Conservation (phyloP, 2,888 invertebrate genomes). For the Morpho helenor region DNA sequence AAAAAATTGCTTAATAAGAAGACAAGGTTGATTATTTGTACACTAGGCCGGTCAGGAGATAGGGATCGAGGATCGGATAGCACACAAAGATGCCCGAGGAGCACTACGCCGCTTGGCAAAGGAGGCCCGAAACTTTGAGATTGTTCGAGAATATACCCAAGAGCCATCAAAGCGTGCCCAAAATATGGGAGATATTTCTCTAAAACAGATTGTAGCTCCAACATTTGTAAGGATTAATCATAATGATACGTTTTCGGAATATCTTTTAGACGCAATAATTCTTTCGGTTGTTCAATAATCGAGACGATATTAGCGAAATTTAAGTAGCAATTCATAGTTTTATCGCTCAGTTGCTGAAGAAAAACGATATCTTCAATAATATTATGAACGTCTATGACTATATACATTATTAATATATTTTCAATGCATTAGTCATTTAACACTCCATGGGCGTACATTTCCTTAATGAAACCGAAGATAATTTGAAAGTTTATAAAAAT, state of each 20-base stretch:
- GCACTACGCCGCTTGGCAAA: conserved; percentile 55
- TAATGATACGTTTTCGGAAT: conserved; percentile 7
- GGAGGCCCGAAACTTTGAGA: conserved; percentile 46
- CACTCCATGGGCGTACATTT: conserved; percentile 26
- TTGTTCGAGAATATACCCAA: conserved; percentile 62
- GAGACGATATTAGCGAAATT: conserved; percentile 39
- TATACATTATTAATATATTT: conserved; percentile 34
- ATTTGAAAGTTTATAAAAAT: conserved; percentile 37
- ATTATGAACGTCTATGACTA: conserved; percentile 14
- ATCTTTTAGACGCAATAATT: conserved; percentile 25
- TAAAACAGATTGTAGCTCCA: conserved; percentile 32
- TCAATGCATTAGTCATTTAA: conserved; percentile 22
- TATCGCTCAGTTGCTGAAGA: not conserved
- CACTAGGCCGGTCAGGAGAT: conserved; percentile 38
- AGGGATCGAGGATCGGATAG: conserved; percentile 47
- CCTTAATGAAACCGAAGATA: conserved; percentile 37
- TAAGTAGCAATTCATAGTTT: conserved; percentile 35
- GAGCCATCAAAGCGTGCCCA: conserved; percentile 56
- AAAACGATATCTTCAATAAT: conserved; percentile 1
- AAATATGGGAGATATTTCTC: conserved; percentile 47
- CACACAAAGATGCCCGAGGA: conserved; percentile 55
- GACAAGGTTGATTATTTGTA: conserved; percentile 47
- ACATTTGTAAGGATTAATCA: conserved; percentile 35
- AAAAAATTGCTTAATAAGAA: conserved; percentile 51
- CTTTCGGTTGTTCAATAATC: conserved; percentile 42